phyloP scores from a whole-genome alignment of 2,797 vertebrate species.

The Amphiprion clarkii region DNA sequence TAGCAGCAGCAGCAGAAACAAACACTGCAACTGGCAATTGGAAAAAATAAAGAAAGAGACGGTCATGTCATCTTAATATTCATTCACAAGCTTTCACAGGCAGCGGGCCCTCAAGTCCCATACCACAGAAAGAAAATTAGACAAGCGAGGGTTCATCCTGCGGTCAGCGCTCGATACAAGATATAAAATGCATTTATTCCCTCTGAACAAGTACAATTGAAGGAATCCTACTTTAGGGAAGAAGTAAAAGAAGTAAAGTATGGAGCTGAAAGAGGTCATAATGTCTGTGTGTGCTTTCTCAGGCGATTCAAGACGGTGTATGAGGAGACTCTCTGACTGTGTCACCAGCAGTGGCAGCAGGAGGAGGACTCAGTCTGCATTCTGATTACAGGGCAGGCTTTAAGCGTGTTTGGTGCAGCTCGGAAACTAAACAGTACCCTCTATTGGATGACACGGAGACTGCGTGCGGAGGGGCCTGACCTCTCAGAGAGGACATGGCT shows the following conservation, averaged over 20 bases:
- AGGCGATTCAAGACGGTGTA: conserved; percentile 12
- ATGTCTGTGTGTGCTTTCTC: conserved; percentile 43
- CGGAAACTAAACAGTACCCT: conserved; percentile 85
- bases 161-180: conserved; percentile 33
- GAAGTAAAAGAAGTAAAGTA: no score
- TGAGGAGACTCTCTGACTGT: conserved; percentile 44
- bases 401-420: conserved; percentile 53
- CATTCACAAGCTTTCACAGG: conserved; percentile 22
- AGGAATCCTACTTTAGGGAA: no score
- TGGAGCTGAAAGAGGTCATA: conserved; percentile 41
- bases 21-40: conserved; percentile 10
- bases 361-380: conserved; percentile 55
- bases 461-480: conserved; percentile 54
- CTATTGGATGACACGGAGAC: conserved; percentile 81
- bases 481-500: neutral
- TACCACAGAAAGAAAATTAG: neutral
- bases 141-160: conserved; percentile 41
- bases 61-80: conserved; percentile 22
- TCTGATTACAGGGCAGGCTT: conserved; percentile 50
- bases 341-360: conserved; percentile 48
- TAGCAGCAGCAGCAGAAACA: neutral
- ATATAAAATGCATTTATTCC: no score
- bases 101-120: neutral
- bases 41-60: conserved; percentile 19
- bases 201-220: no score